Percentiles rank a stretch among this genome's conserved stretches.
Conservation (phyloP, 2,113 vertebrate genomes). For the Garra rufa region DNA sequence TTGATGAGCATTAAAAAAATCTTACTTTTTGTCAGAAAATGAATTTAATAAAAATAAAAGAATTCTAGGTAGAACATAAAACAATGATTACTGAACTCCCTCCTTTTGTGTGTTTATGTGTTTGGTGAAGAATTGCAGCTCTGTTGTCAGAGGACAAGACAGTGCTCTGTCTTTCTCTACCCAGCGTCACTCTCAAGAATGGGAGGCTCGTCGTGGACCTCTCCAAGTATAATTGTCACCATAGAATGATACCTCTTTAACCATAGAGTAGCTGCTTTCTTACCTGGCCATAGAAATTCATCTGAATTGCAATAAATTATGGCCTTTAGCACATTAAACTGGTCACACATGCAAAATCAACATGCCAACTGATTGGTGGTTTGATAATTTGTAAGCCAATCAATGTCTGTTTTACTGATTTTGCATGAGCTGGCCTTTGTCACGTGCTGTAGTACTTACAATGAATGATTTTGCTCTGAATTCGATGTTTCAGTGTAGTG, state of each 20-base stretch:
- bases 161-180: slow-evolving; percentile 60
- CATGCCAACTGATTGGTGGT: neutral
- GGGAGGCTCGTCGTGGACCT: slow-evolving; percentile 51
- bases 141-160: slow-evolving; percentile 58
- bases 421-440: slow-evolving; percentile 36
- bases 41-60: neutral
- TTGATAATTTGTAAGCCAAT: slow-evolving; percentile 23
- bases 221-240: slow-evolving; percentile 52
- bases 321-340: slow-evolving; percentile 17
- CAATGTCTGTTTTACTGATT: slow-evolving; percentile 25
- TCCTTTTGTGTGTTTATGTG: slow-evolving; percentile 52
- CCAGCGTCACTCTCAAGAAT: slow-evolving; percentile 58
- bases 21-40: no score
- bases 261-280: slow-evolving; percentile 36
- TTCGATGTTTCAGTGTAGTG: slow-evolving; percentile 24
- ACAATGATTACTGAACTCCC: neutral
- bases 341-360: slow-evolving; percentile 18
- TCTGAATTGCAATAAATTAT: neutral
- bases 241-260: slow-evolving; percentile 26
- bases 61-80: neutral
- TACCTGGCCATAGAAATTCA: slow-evolving; percentile 35
- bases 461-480: slow-evolving; percentile 10
- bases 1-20: no score
- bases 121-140: slow-evolving; percentile 53
- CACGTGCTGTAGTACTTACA: neutral